Evolutionary conservation across 2,797 vertebrate species (phyloP), one percentile per base, ranked within the genome.

Genomic region (Neosalanx taihuensis): DNA sequence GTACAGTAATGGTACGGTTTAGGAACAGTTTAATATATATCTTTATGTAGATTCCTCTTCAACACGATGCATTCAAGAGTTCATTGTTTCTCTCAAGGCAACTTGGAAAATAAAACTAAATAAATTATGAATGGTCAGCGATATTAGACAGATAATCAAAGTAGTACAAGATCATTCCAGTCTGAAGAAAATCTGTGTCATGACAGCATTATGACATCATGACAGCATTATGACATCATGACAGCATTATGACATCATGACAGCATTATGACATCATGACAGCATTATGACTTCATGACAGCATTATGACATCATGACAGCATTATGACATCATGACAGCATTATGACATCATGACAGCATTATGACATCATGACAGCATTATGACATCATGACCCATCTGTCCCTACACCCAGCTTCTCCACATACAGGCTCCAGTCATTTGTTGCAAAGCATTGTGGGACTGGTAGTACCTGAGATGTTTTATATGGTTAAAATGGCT

Each of bases 61-160:
- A 91, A 29, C 60, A 69, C 64, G 69, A 46, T 73, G 75, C 72
- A 68, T 67, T 75, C 6, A 78, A 71, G 71, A 69, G 71, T 83
- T 86, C 83, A 82, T 78, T 35, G 75, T 60, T 74, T 83, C 85
- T 85, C 69, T 89, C 84, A 91, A 92, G 87, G 89, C 90, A 91
- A 86, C 85, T 81, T 76, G 76, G 80, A 87, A 82, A 62, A 80
- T 30, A 76, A 73, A 69, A 18, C 69, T 12, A 77, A 31, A 64
- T 13, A 46, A 26, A 66, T 58, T 0, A 58, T 58, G 57, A n/a
- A 58, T 15, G 51, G 17, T 6, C 37, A 41, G 18, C 17, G 51
- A n/a, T 53, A 1, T 2, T 15, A 53, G 17, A 18, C 15, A 53
- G 51, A 53, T 5, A 10, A 41, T 41, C 37, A 41, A 41, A 41